Percentiles rank a stretch among this genome's conserved stretches.
phyloP scores from a whole-genome alignment of 2,888 invertebrate species.

The Drosophila vallismaia region DNA sequence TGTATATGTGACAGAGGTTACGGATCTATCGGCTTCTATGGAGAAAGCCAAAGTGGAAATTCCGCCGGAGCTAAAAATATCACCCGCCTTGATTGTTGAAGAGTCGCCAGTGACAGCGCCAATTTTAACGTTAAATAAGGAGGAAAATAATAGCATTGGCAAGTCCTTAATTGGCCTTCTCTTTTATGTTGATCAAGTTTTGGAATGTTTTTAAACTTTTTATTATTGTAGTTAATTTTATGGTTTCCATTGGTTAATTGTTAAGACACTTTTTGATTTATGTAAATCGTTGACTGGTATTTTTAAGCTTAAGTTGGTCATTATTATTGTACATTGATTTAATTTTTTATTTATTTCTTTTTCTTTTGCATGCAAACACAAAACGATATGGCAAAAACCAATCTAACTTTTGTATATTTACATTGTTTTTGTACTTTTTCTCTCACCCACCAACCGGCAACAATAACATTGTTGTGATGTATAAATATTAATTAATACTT shows the following conservation, averaged over 20 bases:
- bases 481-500: constrained; percentile 51
- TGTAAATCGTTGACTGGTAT: constrained; percentile 3
- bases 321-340: constrained; percentile 32
- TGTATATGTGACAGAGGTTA: constrained; percentile 85
- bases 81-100: constrained; percentile 75
- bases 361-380: constrained; percentile 70
- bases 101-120: constrained; percentile 59
- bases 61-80: constrained; percentile 52
- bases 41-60: constrained; percentile 50
- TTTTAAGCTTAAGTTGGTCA: constrained; percentile 24
- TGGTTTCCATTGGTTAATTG: constrained; percentile 7
- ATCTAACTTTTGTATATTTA: constrained; percentile 69
- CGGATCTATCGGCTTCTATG: constrained; percentile 68
- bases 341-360: constrained; percentile 53
- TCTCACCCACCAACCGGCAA: constrained; percentile 52
- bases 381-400: constrained; percentile 54
- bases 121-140: constrained; percentile 40
- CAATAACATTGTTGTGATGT: constrained; percentile 52
- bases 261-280: constrained; percentile 10
- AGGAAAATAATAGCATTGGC: constrained; percentile 80
- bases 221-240: constrained; percentile 12
- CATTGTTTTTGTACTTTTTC: constrained; percentile 64
- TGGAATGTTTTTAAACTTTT: constrained; percentile 19
- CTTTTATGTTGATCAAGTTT: constrained; percentile 35
- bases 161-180: constrained; percentile 54